Evolutionary conservation across 2,113 vertebrate species (phyloP).

Genomic region (Chrysemys picta): DNA sequence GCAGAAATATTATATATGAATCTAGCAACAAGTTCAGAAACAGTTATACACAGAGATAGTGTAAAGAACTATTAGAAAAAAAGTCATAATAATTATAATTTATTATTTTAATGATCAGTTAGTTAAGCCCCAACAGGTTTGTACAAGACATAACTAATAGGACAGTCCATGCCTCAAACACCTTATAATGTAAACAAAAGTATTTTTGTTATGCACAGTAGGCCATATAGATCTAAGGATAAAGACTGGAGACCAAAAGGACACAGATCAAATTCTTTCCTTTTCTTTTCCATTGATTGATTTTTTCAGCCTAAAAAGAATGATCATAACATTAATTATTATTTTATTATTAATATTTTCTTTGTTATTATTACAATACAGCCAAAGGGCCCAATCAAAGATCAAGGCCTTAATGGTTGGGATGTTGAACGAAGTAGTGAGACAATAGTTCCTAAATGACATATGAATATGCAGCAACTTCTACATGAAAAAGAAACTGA

Average conservation of each 20-base stretch:
- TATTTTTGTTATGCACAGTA: neutral
- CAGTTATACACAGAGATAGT: neutral
- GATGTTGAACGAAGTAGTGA: constrained; percentile 27
- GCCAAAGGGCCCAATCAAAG: constrained; percentile 27
- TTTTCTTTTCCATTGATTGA: neutral
- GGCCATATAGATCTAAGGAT: constrained; percentile 24
- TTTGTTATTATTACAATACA: constrained; percentile 30
- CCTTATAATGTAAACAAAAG: neutral
- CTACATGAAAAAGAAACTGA: constrained; percentile 25
- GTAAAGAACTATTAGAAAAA: constrained; percentile 36
- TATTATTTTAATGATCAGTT: constrained; percentile 27
- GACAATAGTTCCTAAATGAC: neutral
- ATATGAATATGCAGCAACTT: constrained; percentile 18
- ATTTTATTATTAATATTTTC: neutral
- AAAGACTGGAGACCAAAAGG: constrained; percentile 32
- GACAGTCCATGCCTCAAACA: neutral
- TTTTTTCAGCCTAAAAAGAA: neutral
- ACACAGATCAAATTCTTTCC: constrained; percentile 6
- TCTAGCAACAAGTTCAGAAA: neutral
- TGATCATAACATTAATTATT: neutral
- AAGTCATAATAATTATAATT: neutral
- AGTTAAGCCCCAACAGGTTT: neutral
- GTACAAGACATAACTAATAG: constrained; percentile 43
- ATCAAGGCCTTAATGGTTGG: constrained; percentile 4
- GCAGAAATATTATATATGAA: neutral